These are phyloP conservation scores for Buphagus erythrorhynchus DNA, from an alignment of 2,797 vertebrate species.

Conservation along the genomic window DNA sequence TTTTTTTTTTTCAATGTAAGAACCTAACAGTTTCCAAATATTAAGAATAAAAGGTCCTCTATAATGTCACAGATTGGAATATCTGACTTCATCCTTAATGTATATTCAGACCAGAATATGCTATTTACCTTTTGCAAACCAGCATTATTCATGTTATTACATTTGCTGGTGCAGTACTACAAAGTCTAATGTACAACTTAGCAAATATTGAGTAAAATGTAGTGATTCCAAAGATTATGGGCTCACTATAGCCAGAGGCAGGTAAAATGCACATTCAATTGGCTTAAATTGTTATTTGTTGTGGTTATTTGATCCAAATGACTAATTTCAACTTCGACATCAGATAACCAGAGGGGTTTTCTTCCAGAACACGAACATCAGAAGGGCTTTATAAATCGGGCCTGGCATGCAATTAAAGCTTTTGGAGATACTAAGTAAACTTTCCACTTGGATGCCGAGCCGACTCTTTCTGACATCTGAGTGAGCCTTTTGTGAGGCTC, in stretches of 20 bases:
- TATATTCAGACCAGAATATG: neutral
- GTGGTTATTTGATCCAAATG: slow-evolving; percentile 15
- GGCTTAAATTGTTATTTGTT: slow-evolving; percentile 29
- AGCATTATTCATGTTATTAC: neutral
- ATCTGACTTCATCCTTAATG: neutral
- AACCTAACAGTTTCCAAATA: neutral
- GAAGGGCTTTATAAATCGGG: neutral
- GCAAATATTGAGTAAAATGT: slow-evolving; percentile 43
- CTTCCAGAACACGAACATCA: neutral
- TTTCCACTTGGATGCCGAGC: neutral
- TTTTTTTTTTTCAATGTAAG: neutral
- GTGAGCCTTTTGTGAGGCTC: neutral
- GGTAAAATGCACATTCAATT: neutral
- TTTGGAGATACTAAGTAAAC: neutral
- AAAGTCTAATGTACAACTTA: neutral
- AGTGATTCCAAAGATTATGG: slow-evolving; percentile 2
- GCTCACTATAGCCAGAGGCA: neutral
- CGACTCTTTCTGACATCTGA: neutral
- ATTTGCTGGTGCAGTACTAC: neutral
- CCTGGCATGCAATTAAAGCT: neutral
- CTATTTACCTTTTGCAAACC: neutral
- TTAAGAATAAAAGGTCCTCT: neutral
- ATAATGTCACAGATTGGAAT: neutral
- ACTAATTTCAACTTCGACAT: slow-evolving; percentile 25
- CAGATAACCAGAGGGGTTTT: slow-evolving; percentile 25